phyloP scores from a whole-genome alignment of 2,797 vertebrate genomes.

The Sus cebifrons region DNA sequence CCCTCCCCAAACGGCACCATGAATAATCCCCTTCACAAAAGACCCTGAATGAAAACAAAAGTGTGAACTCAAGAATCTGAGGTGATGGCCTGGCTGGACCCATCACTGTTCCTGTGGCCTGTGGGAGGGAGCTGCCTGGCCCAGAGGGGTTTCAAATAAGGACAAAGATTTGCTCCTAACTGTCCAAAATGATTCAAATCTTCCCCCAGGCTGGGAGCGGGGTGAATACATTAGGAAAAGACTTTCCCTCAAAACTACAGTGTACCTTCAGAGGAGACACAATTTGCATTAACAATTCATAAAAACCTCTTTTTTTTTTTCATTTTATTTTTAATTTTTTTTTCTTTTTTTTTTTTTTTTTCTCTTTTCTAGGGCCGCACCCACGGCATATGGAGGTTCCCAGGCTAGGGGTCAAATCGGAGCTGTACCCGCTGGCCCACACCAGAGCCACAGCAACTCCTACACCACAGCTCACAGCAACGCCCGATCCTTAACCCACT shows the following conservation, averaged over 20 bases:
- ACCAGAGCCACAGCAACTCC: too few relatives aligned
- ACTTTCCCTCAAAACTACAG: not conserved
- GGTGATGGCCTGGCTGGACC: accelerated
- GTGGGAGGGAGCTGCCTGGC: not conserved
- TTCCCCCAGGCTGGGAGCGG: too few relatives aligned
- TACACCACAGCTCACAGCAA: too few relatives aligned
- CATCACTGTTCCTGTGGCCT: accelerated
- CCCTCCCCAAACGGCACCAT: not conserved
- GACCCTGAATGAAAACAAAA: not conserved
- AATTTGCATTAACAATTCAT: not conserved
- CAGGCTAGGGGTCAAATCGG: too few relatives aligned
- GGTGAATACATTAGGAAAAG: not conserved
- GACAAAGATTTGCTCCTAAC: not conserved
- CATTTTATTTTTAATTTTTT: too few relatives aligned
- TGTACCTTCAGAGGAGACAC: not conserved
- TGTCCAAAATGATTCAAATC: not conserved
- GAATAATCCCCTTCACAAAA: not conserved
- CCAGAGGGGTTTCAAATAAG: not conserved
- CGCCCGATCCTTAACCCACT: too few relatives aligned
- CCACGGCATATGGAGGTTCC: too few relatives aligned
- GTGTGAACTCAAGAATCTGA: not conserved
- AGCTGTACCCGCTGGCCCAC: too few relatives aligned
- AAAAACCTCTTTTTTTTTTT: not conserved
- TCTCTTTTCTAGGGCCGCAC: too few relatives aligned
- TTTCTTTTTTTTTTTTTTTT: too few relatives aligned